phyloP scores from a whole-genome alignment of 2,888 invertebrate genomes.

The Papilio elwesi region DNA sequence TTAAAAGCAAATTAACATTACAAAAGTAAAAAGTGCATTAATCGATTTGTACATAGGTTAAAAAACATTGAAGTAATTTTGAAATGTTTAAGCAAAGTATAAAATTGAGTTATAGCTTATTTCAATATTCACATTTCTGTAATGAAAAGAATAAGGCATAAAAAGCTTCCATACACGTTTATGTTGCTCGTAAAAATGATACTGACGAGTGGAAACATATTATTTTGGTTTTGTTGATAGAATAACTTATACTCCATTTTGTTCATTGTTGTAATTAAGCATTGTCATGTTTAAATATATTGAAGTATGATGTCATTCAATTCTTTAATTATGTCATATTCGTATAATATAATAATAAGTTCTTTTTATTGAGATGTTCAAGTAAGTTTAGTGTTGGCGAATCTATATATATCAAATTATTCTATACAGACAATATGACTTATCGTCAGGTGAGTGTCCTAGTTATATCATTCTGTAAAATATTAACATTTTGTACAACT shows the following conservation, averaged over 20 bases:
- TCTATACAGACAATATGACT: too few species aligned
- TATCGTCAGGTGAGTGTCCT: too few species aligned
- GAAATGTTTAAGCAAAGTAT: conserved; percentile 4
- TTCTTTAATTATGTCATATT: too few species aligned
- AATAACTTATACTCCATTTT: conserved; percentile 10
- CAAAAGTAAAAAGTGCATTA: neutral
- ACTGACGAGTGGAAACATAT: conserved; percentile 19
- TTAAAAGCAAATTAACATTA: too few species aligned
- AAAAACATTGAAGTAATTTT: neutral
- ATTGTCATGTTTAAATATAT: neutral
- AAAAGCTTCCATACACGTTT: conserved; percentile 12
- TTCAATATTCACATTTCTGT: conserved; percentile 12
- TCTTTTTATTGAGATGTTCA: too few species aligned
- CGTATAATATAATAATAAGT: too few species aligned
- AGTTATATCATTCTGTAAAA: too few species aligned
- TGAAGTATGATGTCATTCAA: neutral
- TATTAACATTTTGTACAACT: too few species aligned
- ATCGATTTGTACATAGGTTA: neutral
- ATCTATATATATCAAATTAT: too few species aligned
- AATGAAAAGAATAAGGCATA: conserved; percentile 14
- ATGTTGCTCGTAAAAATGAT: conserved; percentile 17
- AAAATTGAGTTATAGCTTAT: conserved; percentile 8
- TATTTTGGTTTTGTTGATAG: conserved; percentile 22
- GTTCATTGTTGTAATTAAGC: neutral
- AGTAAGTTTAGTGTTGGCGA: too few species aligned